Evolutionary conservation across 2,888 invertebrate genomes (phyloP).

Genomic region (Clitarchus hookeri): DNA sequence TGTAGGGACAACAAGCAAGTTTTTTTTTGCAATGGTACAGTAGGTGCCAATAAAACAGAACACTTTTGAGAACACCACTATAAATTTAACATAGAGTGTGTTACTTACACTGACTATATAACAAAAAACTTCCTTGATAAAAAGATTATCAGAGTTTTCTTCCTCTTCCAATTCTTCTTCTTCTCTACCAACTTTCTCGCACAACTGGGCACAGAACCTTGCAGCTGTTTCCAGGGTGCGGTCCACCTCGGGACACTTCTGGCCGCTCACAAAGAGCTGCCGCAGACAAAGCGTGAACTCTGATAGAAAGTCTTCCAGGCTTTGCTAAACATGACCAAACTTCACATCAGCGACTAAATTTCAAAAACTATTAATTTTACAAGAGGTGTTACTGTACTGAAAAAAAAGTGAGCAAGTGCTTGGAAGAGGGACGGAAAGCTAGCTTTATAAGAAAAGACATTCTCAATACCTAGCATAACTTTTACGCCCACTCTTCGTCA

Average conservation of each 20-base stretch:
- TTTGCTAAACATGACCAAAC: background rate
- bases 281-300: background rate
- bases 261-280: conserved; percentile 47
- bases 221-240: conserved; percentile 72
- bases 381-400: too few relatives aligned
- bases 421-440: too few relatives aligned
- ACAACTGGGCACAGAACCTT: conserved; percentile 64
- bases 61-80: too few relatives aligned
- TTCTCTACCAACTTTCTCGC: conserved; percentile 52
- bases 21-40: too few relatives aligned
- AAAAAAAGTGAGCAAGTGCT: too few relatives aligned
- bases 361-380: too few relatives aligned
- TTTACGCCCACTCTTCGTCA: too few relatives aligned
- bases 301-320: background rate
- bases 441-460: too few relatives aligned
- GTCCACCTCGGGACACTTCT: conserved; percentile 70
- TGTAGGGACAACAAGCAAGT: too few relatives aligned
- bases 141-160: conserved; percentile 54
- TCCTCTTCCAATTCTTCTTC: conserved; percentile 55
- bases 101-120: conserved; percentile 64
- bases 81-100: too few relatives aligned
- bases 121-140: conserved; percentile 64
- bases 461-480: too few relatives aligned
- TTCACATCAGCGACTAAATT: background rate
- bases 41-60: too few relatives aligned